Percentiles rank a stretch among this genome's conserved stretches.
These are phyloP conservation scores for Campoletis raptor DNA, from an alignment of 2,888 invertebrate species.

Conservation along the genomic window DNA sequence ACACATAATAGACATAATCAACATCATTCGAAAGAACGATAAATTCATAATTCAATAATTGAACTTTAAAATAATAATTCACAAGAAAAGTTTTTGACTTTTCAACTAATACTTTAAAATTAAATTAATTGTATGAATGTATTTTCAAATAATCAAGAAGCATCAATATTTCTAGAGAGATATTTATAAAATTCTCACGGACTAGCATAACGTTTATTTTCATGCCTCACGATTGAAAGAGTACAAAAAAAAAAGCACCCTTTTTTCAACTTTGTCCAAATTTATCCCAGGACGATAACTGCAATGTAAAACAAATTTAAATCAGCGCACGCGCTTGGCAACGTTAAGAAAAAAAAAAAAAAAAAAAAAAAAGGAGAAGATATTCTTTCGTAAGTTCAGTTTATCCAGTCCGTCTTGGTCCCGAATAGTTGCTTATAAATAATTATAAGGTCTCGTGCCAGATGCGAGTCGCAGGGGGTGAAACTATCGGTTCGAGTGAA, in stretches of 20 bases:
- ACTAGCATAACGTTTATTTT: background rate
- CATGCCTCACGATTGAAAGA: background rate
- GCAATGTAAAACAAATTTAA: constrained; percentile 10
- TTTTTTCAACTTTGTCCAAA: background rate
- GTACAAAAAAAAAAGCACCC: background rate
- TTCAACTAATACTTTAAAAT: background rate
- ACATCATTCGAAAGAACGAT: no score
- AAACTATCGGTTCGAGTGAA: constrained; percentile 60
- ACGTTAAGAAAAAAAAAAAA: background rate
- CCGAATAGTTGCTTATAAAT: constrained; percentile 72
- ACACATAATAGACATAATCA: no score
- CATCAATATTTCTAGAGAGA: background rate
- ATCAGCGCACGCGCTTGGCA: constrained; percentile 3
- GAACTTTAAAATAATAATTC: background rate
- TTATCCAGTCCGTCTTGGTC: constrained; percentile 7
- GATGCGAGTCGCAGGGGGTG: constrained; percentile 70
- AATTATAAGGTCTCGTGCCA: constrained; percentile 73
- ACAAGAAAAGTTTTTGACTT: background rate
- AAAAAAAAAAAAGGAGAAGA: background rate
- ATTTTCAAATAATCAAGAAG: background rate
- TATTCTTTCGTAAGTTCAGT: background rate
- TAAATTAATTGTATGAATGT: background rate
- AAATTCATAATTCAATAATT: background rate
- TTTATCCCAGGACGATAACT: background rate
- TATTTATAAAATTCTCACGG: background rate